Percentiles rank a stretch among this genome's conserved stretches.
phyloP scores from a whole-genome alignment of 2,797 vertebrate genomes.

The Phataginus tetradactyla region DNA sequence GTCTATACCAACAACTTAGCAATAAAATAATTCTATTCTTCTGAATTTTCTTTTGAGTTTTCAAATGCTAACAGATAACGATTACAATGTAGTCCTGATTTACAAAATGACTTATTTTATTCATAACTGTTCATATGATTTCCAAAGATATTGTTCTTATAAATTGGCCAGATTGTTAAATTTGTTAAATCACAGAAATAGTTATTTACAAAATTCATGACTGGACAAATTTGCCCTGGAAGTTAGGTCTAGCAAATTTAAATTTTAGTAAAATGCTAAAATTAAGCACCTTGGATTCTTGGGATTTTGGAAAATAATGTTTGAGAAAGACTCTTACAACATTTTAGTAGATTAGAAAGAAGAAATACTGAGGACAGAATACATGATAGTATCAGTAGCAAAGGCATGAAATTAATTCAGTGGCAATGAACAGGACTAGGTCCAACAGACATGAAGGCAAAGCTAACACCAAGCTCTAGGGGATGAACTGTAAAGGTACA shows the following conservation, averaged over 20 bases:
- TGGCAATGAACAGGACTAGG: not conserved
- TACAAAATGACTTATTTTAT: not conserved
- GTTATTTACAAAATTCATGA: not conserved
- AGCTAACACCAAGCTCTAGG: not conserved
- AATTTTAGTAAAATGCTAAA: not conserved
- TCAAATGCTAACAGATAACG: not conserved
- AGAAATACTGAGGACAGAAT: not conserved
- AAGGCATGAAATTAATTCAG: not conserved
- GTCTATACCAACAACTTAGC: constrained; percentile 18
- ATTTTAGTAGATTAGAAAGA: not conserved
- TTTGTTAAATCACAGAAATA: not conserved
- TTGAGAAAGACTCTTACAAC: not conserved
- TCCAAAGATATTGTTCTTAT: not conserved
- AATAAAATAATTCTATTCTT: constrained; percentile 6
- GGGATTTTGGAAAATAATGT: not conserved
- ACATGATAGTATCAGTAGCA: not conserved
- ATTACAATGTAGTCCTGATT: not conserved
- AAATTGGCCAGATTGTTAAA: constrained; percentile 16
- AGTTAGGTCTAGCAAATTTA: not conserved
- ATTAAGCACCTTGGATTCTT: not conserved
- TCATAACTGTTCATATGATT: not conserved
- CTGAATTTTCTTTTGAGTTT: not conserved
- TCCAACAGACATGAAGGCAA: not conserved
- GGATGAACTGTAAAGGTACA: not conserved
- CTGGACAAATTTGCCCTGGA: not conserved